Evolutionary conservation across 2,888 invertebrate species (phyloP).

Genomic region (Mamestra brassicae): DNA sequence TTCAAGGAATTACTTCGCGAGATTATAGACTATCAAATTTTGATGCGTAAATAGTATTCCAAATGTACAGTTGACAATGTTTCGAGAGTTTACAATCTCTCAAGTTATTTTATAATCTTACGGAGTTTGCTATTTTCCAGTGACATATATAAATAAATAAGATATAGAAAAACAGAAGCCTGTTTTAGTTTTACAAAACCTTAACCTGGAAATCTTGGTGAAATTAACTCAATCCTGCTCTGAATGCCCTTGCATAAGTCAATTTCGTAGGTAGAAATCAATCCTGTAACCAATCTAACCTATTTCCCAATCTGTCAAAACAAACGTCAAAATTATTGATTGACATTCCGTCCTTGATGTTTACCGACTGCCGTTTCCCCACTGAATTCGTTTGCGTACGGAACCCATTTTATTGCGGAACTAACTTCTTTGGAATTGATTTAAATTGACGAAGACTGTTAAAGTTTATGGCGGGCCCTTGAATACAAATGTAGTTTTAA

Average conservation of each 20-base stretch:
- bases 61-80: no score
- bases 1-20: no score
- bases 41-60: no score
- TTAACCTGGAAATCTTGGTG: no score
- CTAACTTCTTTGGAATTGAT: conserved; percentile 78
- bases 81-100: no score
- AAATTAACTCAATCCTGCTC: no score
- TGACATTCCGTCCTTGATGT: conserved; percentile 43
- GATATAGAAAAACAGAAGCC: no score
- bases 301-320: background rate
- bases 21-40: no score
- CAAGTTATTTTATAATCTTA: no score
- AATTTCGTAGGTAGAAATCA: background rate
- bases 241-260: background rate
- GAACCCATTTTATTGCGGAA: conserved; percentile 57
- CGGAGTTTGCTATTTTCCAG: no score
- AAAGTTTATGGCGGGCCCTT: conserved; percentile 78
- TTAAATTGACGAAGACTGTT: conserved; percentile 81
- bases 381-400: conserved; percentile 48
- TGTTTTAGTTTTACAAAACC: no score
- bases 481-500: conserved; percentile 86
- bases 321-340: conserved; percentile 48
- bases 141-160: no score
- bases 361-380: conserved; percentile 20
- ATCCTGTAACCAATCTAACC: background rate